phyloP scores from a whole-genome alignment of 2,888 invertebrate species.

The Cephus runcator region DNA sequence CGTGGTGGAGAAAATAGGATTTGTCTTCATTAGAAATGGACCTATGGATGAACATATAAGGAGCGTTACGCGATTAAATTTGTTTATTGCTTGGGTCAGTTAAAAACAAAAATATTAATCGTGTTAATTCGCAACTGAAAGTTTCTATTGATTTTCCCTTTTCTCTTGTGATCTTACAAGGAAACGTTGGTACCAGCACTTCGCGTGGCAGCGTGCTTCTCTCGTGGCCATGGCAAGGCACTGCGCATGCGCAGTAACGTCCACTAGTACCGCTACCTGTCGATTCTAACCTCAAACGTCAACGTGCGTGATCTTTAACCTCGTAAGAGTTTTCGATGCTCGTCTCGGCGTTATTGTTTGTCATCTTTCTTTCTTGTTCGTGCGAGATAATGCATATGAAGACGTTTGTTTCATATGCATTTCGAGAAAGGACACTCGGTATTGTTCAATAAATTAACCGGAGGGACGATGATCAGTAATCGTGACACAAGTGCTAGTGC shows the following conservation, averaged over 20 bases:
- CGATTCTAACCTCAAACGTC: constrained; percentile 60
- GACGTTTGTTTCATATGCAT: neutral
- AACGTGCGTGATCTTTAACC: constrained; percentile 35
- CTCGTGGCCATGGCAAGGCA: neutral
- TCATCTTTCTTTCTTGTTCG: neutral
- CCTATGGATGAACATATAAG: too few relatives aligned
- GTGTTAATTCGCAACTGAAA: neutral
- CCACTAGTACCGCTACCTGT: constrained; percentile 48
- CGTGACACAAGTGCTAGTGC: neutral
- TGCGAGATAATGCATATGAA: neutral
- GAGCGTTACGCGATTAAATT: neutral
- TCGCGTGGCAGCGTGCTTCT: neutral
- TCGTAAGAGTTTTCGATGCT: neutral
- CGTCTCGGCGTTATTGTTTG: neutral
- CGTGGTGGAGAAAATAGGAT: neutral
- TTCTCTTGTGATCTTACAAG: neutral
- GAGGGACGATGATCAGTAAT: neutral
- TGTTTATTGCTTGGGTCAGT: neutral
- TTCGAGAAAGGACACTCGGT: neutral
- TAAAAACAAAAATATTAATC: neutral
- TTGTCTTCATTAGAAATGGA: neutral
- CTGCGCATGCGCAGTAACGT: neutral
- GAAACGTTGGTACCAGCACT: neutral
- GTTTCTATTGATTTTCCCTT: neutral
- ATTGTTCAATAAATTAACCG: neutral